Evolutionary conservation across 2,888 invertebrate genomes (phyloP), one percentile per base, ranked within the genome.

Genomic region (Branchinecta sandiegonensis): DNA sequence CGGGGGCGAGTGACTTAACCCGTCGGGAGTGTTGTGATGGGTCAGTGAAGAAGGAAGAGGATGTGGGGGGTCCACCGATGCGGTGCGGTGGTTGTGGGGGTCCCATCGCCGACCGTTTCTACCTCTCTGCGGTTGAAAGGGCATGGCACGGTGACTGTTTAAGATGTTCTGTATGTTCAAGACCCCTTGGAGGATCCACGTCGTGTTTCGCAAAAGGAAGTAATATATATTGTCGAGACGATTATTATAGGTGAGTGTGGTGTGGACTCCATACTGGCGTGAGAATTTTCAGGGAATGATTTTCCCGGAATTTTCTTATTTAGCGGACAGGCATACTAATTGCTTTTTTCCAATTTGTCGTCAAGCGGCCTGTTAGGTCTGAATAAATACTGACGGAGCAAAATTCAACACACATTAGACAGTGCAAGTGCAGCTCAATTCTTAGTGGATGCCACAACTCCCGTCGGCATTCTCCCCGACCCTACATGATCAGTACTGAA

Each of bases 171-270:
- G 88, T 90, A 76, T 94, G 94, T 77, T 86, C 88, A 69, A 80
- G 89, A 72, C 87, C 89, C 9, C 82, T 94, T 71, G 92, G 92
- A 77, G 84, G 89, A 9, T 90, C 93, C 76, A 82, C 89, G 72
- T 90, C 91, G 73, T 94, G 94, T 80, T 94, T 92, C 78, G 87
- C 90, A 11, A 81, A 90, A 72, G 90, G 92, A 75, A 90, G 91
- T 68, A 87, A 88, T 77, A 92, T 94, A 74, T 94, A 90, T 79
- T 94, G 94, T 83, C 92, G 92, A 77, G 91, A 92, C 75, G 94
- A 94, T 79, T 94, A 94, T 77, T 91, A 90, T 80, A 87, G 92
- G 94, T 93, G 78, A 80, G 80, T 17, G 2, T 37, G 37, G 37
- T 37, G 37, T 37, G 37, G 37, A 37, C 6, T 37, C 37, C 37